A percentile compares a stretch with the other conserved stretches of the same genome.
These are phyloP conservation scores for Diploscapter pachys DNA, from an alignment of 1,140 invertebrate genomes.

Conservation along the genomic window DNA sequence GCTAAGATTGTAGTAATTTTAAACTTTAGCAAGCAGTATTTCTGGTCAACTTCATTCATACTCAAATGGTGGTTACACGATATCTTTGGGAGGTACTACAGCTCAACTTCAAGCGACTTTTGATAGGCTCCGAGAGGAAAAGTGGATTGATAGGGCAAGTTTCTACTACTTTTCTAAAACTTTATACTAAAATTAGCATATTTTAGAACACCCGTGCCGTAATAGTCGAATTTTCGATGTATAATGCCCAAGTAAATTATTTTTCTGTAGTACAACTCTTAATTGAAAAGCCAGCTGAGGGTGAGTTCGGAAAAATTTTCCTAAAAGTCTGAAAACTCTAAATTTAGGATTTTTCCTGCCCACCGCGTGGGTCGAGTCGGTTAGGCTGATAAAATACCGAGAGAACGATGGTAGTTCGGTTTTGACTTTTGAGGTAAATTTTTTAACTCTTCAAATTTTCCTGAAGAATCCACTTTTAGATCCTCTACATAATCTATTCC, in stretches of 20 bases:
- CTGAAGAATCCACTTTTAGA: neutral
- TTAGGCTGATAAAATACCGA: constrained; percentile 60
- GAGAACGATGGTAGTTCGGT: constrained; percentile 57
- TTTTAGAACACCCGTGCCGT: constrained; percentile 63
- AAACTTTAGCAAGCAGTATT: constrained; percentile 4
- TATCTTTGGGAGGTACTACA: constrained; percentile 61
- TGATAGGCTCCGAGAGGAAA: constrained; percentile 57
- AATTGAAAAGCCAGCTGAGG: constrained; percentile 42
- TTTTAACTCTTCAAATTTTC: neutral
- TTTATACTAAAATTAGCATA: neutral
- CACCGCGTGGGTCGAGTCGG: constrained; percentile 63
- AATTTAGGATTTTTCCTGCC: constrained; percentile 63
- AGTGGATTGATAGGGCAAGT: constrained; percentile 63
- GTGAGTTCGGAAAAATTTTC: constrained; percentile 1
- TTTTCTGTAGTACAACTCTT: constrained; percentile 39
- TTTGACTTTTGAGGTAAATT: constrained; percentile 58
- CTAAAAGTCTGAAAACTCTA: neutral
- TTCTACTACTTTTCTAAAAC: neutral
- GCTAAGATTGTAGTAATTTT: neutral
- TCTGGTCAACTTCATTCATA: constrained; percentile 51
- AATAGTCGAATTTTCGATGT: constrained; percentile 66
- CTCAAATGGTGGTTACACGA: constrained; percentile 66
- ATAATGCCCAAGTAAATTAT: constrained; percentile 63
- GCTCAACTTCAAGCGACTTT: constrained; percentile 58
- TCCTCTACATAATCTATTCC: constrained; percentile 61